Base-by-base conservation (phyloP, 2,888 invertebrate species). In the Drosophila nigricruria region DNA sequence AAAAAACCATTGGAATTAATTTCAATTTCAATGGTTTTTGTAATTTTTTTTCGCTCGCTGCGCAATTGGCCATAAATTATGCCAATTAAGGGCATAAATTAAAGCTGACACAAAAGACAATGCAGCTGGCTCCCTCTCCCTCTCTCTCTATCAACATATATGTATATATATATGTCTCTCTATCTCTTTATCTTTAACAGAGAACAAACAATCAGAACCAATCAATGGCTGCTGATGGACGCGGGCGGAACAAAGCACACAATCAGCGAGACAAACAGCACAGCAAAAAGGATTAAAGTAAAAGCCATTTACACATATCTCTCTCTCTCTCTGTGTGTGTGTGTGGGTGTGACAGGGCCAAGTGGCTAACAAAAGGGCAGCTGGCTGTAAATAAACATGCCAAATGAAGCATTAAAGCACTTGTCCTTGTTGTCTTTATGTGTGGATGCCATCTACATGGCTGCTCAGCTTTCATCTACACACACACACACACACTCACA, bases 321-420 rank as follows among this genome's bases (percentile, higher is more conserved):
- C n/a, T 52, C 23, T 34, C 36, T 42, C 9, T 47, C 27, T 27
- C 25, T 45, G 30, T 45, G 16, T 34, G 18, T 58, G 23, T 49
- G 30, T 56, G 45, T 49, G 61, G 25, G 43, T 27, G 23, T 50
- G 77, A 70, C 77, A 79, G 70, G 70, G 82, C 83, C 83, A 76
- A 80, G 87, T 87, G 90, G 80, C 90, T 82, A 81, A 86, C 87
- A 88, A 87, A 85, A 77, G 82, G 87, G 66, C 82, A 82, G 73
- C 79, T 79, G 85, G 73, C 88, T 84, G 83, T 84, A 81, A 79
- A 82, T 81, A 91, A 86, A 88, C 90, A 89, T 81, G 79, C 70
- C 91, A 91, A 91, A 91, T 91, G 91, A 91, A 91, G 90, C 91
- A 91, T 91, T 89, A 91, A 90, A 83, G 82, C 88, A 88, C 89